Evolutionary conservation across 2,113 vertebrate species (phyloP).

Genomic region (Coturnix japonica): DNA sequence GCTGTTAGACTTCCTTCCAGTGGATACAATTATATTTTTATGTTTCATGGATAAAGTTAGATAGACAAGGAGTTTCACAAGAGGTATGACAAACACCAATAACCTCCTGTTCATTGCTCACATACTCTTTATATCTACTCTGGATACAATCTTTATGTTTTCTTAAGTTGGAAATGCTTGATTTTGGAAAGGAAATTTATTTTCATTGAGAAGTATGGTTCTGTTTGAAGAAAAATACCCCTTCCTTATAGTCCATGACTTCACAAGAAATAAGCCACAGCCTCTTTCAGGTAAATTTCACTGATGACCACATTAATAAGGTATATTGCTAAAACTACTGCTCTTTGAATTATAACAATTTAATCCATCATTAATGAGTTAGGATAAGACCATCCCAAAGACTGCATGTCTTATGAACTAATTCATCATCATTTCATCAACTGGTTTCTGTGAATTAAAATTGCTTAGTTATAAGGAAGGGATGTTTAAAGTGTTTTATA

Average conservation of each 20-base stretch:
- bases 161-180: background rate
- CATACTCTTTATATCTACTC: background rate
- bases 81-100: slow-evolving; percentile 59
- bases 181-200: background rate
- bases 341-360: background rate
- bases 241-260: slow-evolving; percentile 45
- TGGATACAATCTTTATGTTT: background rate
- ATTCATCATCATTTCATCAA: slow-evolving; percentile 12
- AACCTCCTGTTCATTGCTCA: slow-evolving; percentile 27
- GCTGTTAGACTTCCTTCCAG: background rate
- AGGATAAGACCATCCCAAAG: background rate
- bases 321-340: background rate
- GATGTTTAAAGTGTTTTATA: background rate
- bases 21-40: background rate
- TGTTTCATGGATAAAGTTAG: background rate
- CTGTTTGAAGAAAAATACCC: background rate
- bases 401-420: background rate
- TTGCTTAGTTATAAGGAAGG: slow-evolving; percentile 51
- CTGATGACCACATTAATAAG: background rate
- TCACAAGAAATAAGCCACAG: background rate
- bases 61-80: slow-evolving; percentile 8
- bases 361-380: background rate
- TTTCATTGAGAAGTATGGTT: background rate
- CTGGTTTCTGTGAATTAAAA: background rate
- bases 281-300: background rate